Conservation (phyloP, 2,888 invertebrate species). For the Elegia similella region DNA sequence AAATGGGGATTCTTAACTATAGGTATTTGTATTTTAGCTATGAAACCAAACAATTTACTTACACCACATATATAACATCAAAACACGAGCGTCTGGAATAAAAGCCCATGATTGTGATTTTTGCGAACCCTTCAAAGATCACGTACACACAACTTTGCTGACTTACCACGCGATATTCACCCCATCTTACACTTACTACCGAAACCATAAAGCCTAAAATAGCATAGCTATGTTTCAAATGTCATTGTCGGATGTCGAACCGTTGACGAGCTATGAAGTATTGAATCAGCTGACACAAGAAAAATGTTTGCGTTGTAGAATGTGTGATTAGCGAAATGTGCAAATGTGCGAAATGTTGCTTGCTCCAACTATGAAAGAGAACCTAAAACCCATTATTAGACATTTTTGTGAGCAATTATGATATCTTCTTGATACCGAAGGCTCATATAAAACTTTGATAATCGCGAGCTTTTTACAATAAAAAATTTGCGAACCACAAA, state of each 20-base stretch:
- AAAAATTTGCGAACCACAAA: no score
- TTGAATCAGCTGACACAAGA: conserved; percentile 6
- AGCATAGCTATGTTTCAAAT: background rate
- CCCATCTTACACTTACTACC: background rate
- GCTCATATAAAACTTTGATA: no score
- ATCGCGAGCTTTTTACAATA: no score
- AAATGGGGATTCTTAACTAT: no score
- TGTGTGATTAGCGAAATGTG: background rate
- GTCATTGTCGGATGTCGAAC: background rate
- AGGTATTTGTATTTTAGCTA: no score
- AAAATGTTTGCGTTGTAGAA: background rate
- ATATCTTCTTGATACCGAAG: no score
- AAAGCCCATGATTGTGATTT: conserved; percentile 7
- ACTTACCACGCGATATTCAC: background rate
- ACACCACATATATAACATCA: background rate
- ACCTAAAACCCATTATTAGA: no score
- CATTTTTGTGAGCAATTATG: no score
- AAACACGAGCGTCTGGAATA: conserved; percentile 2
- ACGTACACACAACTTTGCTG: conserved; percentile 6
- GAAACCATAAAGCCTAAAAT: background rate
- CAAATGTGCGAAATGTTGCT: no score
- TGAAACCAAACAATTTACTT: no score
- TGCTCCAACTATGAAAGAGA: no score
- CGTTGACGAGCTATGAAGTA: conserved; percentile 5
- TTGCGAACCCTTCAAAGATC: background rate